These are phyloP conservation scores for Platorchestia sp. DNA, from an alignment of 1,140 invertebrate genomes.

Conservation along the genomic window DNA sequence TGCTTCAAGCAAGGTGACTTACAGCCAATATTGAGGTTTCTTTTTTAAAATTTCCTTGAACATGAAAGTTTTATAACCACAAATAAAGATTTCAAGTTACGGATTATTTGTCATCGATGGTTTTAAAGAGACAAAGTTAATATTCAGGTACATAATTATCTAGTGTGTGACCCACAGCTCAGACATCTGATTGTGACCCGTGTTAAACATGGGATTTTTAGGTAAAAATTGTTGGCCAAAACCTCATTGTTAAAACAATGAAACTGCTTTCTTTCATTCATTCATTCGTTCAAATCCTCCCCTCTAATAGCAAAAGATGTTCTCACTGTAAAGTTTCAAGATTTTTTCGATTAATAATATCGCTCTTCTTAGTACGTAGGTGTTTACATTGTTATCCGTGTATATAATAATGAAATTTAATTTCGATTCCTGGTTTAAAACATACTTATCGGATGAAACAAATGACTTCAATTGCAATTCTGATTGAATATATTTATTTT, in stretches of 20 bases:
- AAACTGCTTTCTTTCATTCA: too few relatives aligned
- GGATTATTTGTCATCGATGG: not conserved
- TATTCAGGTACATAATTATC: too few relatives aligned
- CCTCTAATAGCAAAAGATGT: not conserved
- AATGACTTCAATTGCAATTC: not conserved
- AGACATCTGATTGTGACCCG: not conserved
- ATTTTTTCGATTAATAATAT: too few relatives aligned
- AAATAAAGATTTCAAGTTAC: not conserved
- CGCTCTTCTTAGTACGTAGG: too few relatives aligned
- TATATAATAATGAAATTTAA: too few relatives aligned
- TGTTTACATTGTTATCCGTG: too few relatives aligned
- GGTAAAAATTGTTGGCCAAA: not conserved
- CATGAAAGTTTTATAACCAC: not conserved
- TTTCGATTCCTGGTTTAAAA: too few relatives aligned
- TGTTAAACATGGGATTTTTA: not conserved
- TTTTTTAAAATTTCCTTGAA: not conserved
- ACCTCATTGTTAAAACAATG: not conserved
- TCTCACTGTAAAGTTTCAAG: not conserved
- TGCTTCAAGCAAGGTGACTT: slow-evolving; percentile 29
- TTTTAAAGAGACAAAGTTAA: too few relatives aligned
- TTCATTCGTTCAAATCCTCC: not conserved
- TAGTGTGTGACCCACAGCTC: not conserved
- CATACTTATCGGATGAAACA: too few relatives aligned
- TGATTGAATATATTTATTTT: not conserved
- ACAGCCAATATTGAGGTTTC: not conserved